These are phyloP conservation scores for Apamea anceps DNA, from an alignment of 2,888 invertebrate genomes.

Conservation along the genomic window DNA sequence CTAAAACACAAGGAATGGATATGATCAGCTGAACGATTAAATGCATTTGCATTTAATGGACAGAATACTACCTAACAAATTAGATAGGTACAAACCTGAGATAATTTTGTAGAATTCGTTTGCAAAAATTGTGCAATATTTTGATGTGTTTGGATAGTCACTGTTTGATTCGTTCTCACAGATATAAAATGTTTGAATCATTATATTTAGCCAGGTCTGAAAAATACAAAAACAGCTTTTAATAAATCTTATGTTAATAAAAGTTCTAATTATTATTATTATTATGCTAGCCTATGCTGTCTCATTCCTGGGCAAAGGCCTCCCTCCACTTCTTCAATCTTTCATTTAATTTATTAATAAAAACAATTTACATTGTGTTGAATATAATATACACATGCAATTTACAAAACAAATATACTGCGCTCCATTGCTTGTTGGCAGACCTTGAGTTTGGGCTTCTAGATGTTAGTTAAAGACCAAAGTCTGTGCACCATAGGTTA, in stretches of 20 bases:
- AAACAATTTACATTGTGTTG: too few species aligned
- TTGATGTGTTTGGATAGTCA: conserved; percentile 82
- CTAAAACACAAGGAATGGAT: neutral
- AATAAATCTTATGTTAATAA: neutral
- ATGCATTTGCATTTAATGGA: conserved; percentile 1
- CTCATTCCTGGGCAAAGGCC: too few species aligned
- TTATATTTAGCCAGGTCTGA: conserved; percentile 83
- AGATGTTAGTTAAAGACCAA: too few species aligned
- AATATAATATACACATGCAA: too few species aligned
- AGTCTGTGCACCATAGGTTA: too few species aligned
- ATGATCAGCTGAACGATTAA: neutral
- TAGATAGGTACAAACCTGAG: conserved; percentile 71
- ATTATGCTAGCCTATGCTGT: too few species aligned
- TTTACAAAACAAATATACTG: too few species aligned
- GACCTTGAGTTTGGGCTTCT: too few species aligned
- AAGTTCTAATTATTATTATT: too few species aligned
- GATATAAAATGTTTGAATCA: conserved; percentile 82
- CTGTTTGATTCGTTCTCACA: conserved; percentile 80
- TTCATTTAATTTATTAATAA: too few species aligned
- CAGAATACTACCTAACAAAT: neutral
- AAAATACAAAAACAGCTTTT: conserved; percentile 31
- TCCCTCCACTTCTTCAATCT: too few species aligned
- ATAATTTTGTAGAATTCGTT: conserved; percentile 82
- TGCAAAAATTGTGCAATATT: conserved; percentile 78
- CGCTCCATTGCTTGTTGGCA: too few species aligned